Base-by-base conservation (phyloP, 2,888 invertebrate species). In the Rhamphomyia laevipes region DNA sequence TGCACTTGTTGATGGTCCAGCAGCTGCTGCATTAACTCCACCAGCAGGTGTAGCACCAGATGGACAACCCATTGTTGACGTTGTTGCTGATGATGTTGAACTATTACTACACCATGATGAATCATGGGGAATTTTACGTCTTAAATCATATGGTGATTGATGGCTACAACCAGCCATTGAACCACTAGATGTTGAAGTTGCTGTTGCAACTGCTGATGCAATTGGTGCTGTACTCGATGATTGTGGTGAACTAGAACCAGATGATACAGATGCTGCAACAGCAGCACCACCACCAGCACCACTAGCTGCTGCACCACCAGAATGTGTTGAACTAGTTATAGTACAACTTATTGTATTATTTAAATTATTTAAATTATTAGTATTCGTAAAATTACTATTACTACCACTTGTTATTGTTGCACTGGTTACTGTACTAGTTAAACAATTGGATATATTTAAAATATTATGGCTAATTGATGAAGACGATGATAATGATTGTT, bases 61-160 rank as follows among this genome's bases (percentile, higher is more conserved):
- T 5, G 21, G n/a, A n/a, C 23, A n/a, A 18, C 18, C 13, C 17
- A 4, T 40, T 15, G n/a, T 27, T n/a, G 42, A 27, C n/a, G 35
- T 13, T 35, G 35, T 13, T 35, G 33, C 51, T 45, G 55, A 51
- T 45, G 53, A 49, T 5, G 53, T 50, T 48, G 53, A 53, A 47
- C 50, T 48, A 41, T 49, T 51, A 46, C 50, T 50, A 41, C 53
- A 51, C 55, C 56, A 47, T 52, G 45, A 27, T 15, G 42, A 42
- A 10, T 42, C 42, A 27, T 42, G 56, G 46, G 65, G 62, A 55
- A 69, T 87, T 73, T 92, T 92, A 60, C 91, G 78, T 54, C 92
- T 78, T 64, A 92, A 74, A 70, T 92, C 92, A 67, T 92, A 92
- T 3, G 92, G 92, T 57, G 90, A 87, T 68, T 89, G 89, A 71